phyloP scores from a whole-genome alignment of 2,113 vertebrate genomes.

The Nothocercus julius region DNA sequence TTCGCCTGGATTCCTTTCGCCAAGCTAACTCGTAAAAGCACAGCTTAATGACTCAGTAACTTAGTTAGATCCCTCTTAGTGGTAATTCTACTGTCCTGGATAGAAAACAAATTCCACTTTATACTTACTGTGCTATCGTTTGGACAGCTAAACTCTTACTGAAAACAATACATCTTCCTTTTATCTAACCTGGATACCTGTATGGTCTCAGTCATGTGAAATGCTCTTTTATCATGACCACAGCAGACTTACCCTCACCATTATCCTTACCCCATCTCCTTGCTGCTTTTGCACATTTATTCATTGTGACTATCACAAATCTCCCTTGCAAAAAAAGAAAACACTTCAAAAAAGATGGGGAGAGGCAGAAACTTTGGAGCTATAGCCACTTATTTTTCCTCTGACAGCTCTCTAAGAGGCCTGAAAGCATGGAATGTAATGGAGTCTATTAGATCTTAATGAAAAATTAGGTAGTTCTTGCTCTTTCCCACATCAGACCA shows the following conservation, averaged over 20 bases:
- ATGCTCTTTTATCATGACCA: background rate
- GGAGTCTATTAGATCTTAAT: too few relatives aligned
- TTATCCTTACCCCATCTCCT: background rate
- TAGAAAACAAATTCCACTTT: background rate
- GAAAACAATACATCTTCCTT: background rate
- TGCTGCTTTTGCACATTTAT: background rate
- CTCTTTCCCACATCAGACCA: too few relatives aligned
- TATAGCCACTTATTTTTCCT: background rate
- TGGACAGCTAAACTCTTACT: background rate
- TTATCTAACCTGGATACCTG: background rate
- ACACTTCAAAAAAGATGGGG: background rate
- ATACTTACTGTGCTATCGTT: background rate
- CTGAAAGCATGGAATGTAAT: background rate
- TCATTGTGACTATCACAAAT: background rate
- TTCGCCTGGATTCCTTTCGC: background rate
- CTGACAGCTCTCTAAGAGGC: background rate
- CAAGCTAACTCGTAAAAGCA: background rate
- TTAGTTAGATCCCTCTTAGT: background rate
- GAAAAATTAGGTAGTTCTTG: too few relatives aligned
- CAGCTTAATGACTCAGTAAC: background rate
- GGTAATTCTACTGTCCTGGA: background rate
- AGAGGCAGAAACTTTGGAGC: background rate
- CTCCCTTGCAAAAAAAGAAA: background rate
- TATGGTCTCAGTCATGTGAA: background rate
- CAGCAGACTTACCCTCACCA: background rate